Evolutionary conservation across 2,888 invertebrate genomes (phyloP), one percentile per base, ranked within the genome.

Genomic region (Eudasyphora cyanicolor): DNA sequence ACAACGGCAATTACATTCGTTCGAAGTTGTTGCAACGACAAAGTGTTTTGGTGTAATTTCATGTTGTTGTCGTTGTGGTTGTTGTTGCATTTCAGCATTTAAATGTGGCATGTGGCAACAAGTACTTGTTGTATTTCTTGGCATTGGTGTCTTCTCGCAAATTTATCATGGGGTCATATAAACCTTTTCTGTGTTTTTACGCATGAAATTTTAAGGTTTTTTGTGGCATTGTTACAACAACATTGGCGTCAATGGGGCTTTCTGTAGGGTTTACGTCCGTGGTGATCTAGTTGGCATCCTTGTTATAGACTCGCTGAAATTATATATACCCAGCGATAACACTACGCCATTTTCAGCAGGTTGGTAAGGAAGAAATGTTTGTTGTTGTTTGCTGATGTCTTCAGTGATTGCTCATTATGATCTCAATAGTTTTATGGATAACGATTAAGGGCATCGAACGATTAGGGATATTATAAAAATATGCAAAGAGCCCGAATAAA

Each of bases 41-140:
- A 84, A 84, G 84, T 84, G 84, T 81, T 84, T 85, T 77, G 62
- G 32, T 83, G 83, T 79, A 78, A 81, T 81, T 81, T 51, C 73
- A 76, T 71, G 67, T 76, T 74, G 27, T 67, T 42, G 29, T 29
- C 75, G 76, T 51, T 71, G n/a, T 32, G 10, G 29, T 67, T 76
- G 21, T 35, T 60, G 19, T 45, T 77, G 74, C 80, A 24, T 49
- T 69, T 76, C n/a, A n/a, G 75, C 78, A 85, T 85, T 85, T 82
- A 82, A 85, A 85, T 86, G 85, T 86, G 86, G 86, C 86, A 86
- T 86, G 86, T 86, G 86, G 86, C 86, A 86, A 84, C 86, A 86
- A 86, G 86, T 86, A 85, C 85, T 84, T 86, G 86, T 86, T 86
- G 84, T 82, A 85, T 84, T 86, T 86, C 73, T 76, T 67, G 49